phyloP scores from a whole-genome alignment of 1,140 invertebrate species.

The Anastrepha ludens region DNA sequence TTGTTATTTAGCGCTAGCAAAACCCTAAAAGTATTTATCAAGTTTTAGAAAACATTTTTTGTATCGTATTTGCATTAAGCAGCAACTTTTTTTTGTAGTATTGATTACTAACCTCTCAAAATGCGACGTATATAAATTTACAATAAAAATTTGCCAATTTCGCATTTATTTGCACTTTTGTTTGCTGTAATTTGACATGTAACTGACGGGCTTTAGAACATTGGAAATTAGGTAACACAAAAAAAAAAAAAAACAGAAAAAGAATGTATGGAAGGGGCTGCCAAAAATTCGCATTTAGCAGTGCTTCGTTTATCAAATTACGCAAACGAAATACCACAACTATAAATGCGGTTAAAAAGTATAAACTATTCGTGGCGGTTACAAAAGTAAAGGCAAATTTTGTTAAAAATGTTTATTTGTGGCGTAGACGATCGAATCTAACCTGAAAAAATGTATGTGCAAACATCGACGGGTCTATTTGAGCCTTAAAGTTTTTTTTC shows the following conservation, averaged over 20 bases:
- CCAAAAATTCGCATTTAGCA: not conserved
- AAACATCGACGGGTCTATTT: too few species aligned
- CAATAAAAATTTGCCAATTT: slow-evolving; percentile 53
- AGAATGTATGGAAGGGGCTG: not conserved
- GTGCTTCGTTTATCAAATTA: too few species aligned
- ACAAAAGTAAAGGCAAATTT: too few species aligned
- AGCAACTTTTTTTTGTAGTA: not conserved
- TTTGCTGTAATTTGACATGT: slow-evolving; percentile 59
- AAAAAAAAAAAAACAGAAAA: not conserved
- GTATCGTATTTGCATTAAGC: not conserved
- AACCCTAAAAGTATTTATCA: not conserved
- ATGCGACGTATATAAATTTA: slow-evolving; percentile 15
- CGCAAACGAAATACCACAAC: too few species aligned
- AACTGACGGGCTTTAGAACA: slow-evolving; percentile 56
- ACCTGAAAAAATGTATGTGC: too few species aligned
- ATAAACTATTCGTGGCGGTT: too few species aligned
- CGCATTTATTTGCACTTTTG: slow-evolving; percentile 56
- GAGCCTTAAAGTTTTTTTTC: too few species aligned
- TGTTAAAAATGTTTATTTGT: too few species aligned
- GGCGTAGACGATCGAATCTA: too few species aligned
- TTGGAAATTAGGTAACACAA: not conserved
- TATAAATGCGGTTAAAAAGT: too few species aligned
- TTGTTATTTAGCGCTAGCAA: slow-evolving; percentile 3
- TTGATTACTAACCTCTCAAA: slow-evolving; percentile 16
- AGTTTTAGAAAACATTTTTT: not conserved